Conservation (phyloP, 53 echinoderm and acorn worm species). For the Patiria pectinifera region DNA sequence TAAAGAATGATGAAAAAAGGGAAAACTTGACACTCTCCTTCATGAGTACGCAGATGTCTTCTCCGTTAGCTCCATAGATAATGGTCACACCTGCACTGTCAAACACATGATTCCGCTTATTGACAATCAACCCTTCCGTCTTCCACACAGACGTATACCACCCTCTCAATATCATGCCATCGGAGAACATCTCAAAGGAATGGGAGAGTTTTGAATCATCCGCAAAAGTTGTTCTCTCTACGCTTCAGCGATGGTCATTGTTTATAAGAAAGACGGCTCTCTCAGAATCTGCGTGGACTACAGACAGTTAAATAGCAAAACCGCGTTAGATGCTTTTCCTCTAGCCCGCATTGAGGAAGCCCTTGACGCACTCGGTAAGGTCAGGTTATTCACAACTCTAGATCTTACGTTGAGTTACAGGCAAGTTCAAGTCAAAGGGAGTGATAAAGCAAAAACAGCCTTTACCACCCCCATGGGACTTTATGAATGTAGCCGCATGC, state of each 20-base stretch:
- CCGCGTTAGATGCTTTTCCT: conserved; percentile 10
- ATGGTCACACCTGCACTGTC: conserved; percentile 21
- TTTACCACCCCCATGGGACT: conserved; percentile 53
- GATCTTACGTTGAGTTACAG: conserved; percentile 59
- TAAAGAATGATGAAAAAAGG: conserved; percentile 1
- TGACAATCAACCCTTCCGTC: conserved; percentile 48
- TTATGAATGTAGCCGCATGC: conserved; percentile 71
- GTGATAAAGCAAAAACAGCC: conserved; percentile 51
- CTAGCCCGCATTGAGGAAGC: conserved; percentile 33
- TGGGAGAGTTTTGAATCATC: conserved; percentile 47
- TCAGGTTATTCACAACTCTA: background rate
- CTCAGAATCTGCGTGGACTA: conserved; percentile 31
- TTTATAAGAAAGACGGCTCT: conserved; percentile 33
- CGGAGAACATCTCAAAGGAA: conserved; percentile 10
- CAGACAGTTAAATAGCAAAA: conserved; percentile 27
- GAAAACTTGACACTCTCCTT: background rate
- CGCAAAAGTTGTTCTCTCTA: conserved; percentile 8
- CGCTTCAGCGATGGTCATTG: conserved; percentile 14
- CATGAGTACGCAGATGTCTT: conserved; percentile 17
- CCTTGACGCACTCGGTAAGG: conserved; percentile 11
- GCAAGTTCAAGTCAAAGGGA: conserved; percentile 61
- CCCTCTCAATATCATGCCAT: conserved; percentile 41
- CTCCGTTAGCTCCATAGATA: conserved; percentile 15
- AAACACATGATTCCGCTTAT: conserved; percentile 42
- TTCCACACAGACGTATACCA: conserved; percentile 56